These are phyloP conservation scores for Cyprinodon brontotheroides DNA, from an alignment of 2,113 vertebrate genomes.

Conservation along the genomic window DNA sequence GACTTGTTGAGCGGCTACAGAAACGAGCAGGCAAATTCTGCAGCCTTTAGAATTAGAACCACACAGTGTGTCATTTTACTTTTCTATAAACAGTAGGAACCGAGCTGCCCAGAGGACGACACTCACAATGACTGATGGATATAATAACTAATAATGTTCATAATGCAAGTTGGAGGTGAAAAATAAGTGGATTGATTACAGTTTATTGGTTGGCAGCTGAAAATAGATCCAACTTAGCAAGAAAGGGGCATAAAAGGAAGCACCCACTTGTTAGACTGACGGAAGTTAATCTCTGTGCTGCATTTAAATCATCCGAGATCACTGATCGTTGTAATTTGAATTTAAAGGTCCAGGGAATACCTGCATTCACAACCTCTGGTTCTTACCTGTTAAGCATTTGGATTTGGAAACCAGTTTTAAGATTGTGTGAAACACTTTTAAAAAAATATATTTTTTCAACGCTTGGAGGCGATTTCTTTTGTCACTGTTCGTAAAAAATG, in stretches of 20 bases:
- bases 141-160: background rate
- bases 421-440: background rate
- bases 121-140: background rate
- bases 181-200: background rate
- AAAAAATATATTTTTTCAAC: background rate
- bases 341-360: too few species aligned
- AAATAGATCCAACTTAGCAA: background rate
- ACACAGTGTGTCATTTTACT: background rate
- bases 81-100: background rate
- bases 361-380: background rate
- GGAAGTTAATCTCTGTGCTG: too few species aligned
- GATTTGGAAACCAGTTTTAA: background rate
- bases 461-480: too few species aligned
- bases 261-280: too few species aligned
- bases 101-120: background rate
- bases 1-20: background rate
- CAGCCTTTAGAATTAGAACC: background rate
- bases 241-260: background rate
- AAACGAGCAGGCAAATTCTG: background rate
- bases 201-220: background rate
- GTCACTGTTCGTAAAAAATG: background rate
- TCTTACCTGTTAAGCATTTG: background rate
- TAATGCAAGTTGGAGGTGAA: too few species aligned
- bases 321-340: too few species aligned
- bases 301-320: too few species aligned